Conservation (phyloP, 30 jellyfish, hydroid and myxozoan species). For the Nemopilema nomurai region DNA sequence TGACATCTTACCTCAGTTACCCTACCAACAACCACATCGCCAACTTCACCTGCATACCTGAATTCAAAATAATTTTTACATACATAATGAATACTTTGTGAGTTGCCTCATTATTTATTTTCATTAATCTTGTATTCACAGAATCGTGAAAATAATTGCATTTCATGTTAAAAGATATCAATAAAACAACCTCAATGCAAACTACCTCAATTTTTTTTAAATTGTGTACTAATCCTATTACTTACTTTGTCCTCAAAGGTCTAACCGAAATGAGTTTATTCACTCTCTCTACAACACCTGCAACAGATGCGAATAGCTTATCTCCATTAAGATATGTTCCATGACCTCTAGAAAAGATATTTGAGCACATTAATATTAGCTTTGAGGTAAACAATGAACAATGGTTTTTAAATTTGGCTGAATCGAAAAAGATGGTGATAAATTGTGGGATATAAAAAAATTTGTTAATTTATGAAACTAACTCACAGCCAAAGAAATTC, state of each 20-base stretch:
- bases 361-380: too few relatives aligned
- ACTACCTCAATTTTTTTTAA: neutral
- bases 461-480: too few relatives aligned
- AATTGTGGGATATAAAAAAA: too few relatives aligned
- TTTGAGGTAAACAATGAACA: neutral
- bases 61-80: too few relatives aligned
- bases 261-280: slow-evolving; percentile 90
- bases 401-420: too few relatives aligned
- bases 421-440: too few relatives aligned
- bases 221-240: neutral
- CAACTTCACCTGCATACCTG: slow-evolving; percentile 98
- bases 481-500: too few relatives aligned
- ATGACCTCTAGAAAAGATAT: slow-evolving; percentile 97
- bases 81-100: too few relatives aligned
- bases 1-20: slow-evolving; percentile 68
- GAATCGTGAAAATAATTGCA: too few relatives aligned
- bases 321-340: slow-evolving; percentile 89
- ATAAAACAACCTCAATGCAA: too few relatives aligned
- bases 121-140: too few relatives aligned
- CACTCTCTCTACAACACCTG: slow-evolving; percentile 97
- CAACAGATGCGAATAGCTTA: slow-evolving; percentile 93
- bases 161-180: too few relatives aligned
- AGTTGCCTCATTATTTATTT: neutral
- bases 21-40: slow-evolving; percentile 99
- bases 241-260: slow-evolving; percentile 88